Evolutionary conservation across 2,888 invertebrate genomes (phyloP), one percentile per base, ranked within the genome.

Genomic region (Drosophila austrosaltans): DNA sequence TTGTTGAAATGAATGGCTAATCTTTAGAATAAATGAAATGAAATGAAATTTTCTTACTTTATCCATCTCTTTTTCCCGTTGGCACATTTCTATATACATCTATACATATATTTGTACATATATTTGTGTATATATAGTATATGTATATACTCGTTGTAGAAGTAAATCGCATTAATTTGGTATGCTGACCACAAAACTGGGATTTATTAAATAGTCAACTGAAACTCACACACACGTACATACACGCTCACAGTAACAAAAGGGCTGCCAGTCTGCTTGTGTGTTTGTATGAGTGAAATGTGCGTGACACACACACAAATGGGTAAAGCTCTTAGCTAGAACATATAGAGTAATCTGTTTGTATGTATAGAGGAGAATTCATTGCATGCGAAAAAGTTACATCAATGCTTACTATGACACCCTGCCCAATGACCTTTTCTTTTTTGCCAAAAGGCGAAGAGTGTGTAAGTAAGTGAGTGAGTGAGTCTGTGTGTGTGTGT

Each of bases 111-210:
- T 16, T 16, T 16, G 16, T 16, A 16, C 16, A 48, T 4, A 48
- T 3, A 12, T 16, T 16, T 16, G 16, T 16, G 16, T 16, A 16
- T 16, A 1, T 0, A 16, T 16, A 16, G 16, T 16, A 16, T 16
- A 12, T 48, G 22, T 25, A 25, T 48, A 25, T 48, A 25, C 25
- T 48, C 22, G 48, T 48, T 48, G 48, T 25, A 48, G 48, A 36
- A 57, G 89, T 89, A 89, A 89, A 89, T 89, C 89, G 81, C 86
- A 79, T 82, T 89, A 84, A 81, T 89, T 90, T 81, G 90, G 89
- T 79, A 82, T 86, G 89, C 90, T 89, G 89, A 89, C 89, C 72
- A 89, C 87, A 89, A 89, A 86, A 89, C 87, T 84, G 78, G 88
- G 85, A 80, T 87, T 89, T 88, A 80, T 80, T 79, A 57, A 57